Conservation (phyloP, 2,797 vertebrate genomes). For the Sebastes cheni region DNA sequence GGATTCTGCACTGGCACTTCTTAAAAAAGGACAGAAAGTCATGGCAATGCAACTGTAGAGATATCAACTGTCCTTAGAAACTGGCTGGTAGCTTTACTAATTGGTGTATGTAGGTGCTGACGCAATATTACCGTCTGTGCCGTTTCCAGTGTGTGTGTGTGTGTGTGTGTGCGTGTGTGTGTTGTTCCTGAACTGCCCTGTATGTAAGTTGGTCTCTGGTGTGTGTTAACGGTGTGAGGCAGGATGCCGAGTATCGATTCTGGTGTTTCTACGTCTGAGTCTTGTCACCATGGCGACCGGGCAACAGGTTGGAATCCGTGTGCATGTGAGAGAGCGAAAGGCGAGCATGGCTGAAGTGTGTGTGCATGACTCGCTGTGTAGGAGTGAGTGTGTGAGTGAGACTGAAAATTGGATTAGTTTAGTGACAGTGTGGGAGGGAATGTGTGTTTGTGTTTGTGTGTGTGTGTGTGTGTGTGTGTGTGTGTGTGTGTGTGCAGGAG, state of each 20-base stretch:
- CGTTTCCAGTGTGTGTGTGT: not conserved
- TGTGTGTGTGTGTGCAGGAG: not conserved
- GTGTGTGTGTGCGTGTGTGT: not conserved
- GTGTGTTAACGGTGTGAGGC: constrained; percentile 22
- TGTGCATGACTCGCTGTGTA: constrained; percentile 65
- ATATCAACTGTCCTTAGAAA: not conserved
- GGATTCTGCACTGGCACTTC: not conserved
- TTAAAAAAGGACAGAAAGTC: not conserved
- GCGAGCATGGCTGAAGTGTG: constrained; percentile 55
- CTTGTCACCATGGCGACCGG: constrained; percentile 64
- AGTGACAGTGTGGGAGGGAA: constrained; percentile 54
- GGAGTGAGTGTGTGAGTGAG: constrained; percentile 67
- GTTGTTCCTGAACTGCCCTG: not conserved
- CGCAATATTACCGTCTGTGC: constrained; percentile 13
- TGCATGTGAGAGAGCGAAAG: constrained; percentile 38
- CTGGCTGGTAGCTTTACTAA: not conserved
- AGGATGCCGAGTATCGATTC: constrained; percentile 35
- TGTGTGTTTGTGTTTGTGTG: not conserved
- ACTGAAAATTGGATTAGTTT: constrained; percentile 73
- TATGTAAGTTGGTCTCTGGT: not conserved
- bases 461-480: not conserved
- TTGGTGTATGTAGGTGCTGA: constrained; percentile 14
- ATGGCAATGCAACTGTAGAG: not conserved
- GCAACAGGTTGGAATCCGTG: constrained; percentile 73
- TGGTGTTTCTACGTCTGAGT: constrained; percentile 45